Base-by-base conservation (phyloP, 1,140 invertebrate genomes). In the Saccostrea cuccullata region DNA sequence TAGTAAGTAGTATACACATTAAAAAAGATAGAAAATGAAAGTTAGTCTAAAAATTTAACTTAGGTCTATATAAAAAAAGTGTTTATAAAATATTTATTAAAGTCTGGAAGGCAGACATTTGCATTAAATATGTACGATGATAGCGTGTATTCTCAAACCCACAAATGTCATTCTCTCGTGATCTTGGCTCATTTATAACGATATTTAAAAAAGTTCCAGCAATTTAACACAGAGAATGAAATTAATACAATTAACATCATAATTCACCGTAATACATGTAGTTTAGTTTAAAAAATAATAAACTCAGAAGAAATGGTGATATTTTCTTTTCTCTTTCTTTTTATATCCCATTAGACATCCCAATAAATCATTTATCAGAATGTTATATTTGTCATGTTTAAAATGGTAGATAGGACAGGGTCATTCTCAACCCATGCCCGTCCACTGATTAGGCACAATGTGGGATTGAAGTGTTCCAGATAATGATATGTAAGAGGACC, bases 251-350 rank as follows among this genome's bases (percentile, higher is more conserved):
- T 77, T 77, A 77, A 77, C 70, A 77, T 26, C 26, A 77, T 77
- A 77, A 77, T 77, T 77, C 70, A 77, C 70, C 70, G 5, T 77
- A 77, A 77, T 77, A n/a, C n/a, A n/a, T n/a, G n/a, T n/a, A 77
- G 70, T 26, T 77, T 26, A 36, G 15, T 12, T 4, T 1, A 36
- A 26, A 36, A 77, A 77, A 77, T n/a, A n/a, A n/a, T n/a, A 23
- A 26, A 26, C 30, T 15, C 9, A 47, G 70, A 77, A 26, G 30
- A 77, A 77, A 77, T 77, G 30, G 70, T 5, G 70, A 30, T 77
- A 77, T 77, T 77, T 77, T 77, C 30, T 77, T 77, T 77, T 36
- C 70, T 73, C 12, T 26, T 73, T 30, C 67, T 73, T 77, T 77
- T 77, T 36, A 77, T 77, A 36, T 77, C 70, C 67, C 26, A 17